A percentile compares a stretch with the other conserved stretches of the same genome.
phyloP scores from a whole-genome alignment of 2,888 invertebrate genomes.

The Lottia gigantea region DNA sequence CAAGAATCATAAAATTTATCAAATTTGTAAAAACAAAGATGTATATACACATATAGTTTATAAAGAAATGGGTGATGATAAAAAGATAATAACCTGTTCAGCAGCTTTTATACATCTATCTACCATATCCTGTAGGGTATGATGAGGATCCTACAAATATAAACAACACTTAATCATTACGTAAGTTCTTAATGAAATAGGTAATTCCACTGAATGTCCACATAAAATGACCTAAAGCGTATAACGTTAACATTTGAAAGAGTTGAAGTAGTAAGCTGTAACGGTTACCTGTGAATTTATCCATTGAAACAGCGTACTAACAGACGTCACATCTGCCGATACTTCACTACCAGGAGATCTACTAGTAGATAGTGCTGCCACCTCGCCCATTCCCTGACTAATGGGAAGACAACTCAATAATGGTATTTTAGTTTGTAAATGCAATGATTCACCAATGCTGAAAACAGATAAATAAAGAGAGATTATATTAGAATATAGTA shows the following conservation, averaged over 20 bases:
- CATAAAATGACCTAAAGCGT: too few relatives aligned
- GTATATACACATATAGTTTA: too few relatives aligned
- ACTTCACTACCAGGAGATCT: slow-evolving; percentile 37
- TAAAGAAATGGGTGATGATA: too few relatives aligned
- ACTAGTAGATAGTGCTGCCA: neutral
- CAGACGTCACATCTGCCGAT: slow-evolving; percentile 15
- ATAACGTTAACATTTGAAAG: too few relatives aligned
- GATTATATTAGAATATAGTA: too few relatives aligned
- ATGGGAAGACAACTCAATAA: slow-evolving; percentile 78
- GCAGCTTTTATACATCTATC: slow-evolving; percentile 83
- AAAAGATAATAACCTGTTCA: slow-evolving; percentile 67
- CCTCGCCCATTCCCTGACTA: slow-evolving; percentile 11
- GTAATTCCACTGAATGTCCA: too few relatives aligned
- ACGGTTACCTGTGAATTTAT: slow-evolving; percentile 77
- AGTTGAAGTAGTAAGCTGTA: too few relatives aligned
- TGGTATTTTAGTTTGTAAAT: slow-evolving; percentile 83
- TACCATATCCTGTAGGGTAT: slow-evolving; percentile 80
- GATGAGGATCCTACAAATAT: slow-evolving; percentile 76
- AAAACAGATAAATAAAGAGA: slow-evolving; percentile 14
- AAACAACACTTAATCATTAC: neutral
- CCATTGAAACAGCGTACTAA: slow-evolving; percentile 81
- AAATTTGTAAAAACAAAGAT: too few relatives aligned
- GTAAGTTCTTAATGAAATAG: too few relatives aligned
- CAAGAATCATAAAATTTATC: too few relatives aligned
- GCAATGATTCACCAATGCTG: slow-evolving; percentile 79